phyloP scores from a whole-genome alignment of 2,113 vertebrate species.

The Calonectris borealis region DNA sequence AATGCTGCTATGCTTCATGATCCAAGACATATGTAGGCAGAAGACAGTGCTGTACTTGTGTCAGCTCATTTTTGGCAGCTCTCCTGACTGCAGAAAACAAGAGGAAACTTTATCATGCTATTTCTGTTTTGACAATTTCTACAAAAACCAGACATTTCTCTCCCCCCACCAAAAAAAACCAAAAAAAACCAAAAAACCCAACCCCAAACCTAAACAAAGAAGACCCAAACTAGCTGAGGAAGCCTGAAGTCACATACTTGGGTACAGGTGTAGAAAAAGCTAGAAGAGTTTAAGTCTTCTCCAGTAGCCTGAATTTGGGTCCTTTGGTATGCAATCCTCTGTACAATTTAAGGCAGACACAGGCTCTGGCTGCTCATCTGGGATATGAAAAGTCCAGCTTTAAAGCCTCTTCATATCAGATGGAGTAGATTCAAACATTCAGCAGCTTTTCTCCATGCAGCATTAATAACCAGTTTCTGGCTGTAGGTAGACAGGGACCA shows the following conservation, averaged over 20 bases:
- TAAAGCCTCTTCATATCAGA: background rate
- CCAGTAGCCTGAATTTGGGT: background rate
- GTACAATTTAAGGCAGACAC: background rate
- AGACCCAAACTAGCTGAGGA: background rate
- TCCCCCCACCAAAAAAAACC: fast-evolving
- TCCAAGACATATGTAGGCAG: slow-evolving; percentile 22
- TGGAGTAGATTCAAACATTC: background rate
- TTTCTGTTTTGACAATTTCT: background rate
- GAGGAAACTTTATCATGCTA: background rate
- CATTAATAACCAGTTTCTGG: background rate
- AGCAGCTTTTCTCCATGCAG: background rate
- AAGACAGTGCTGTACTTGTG: slow-evolving; percentile 1
- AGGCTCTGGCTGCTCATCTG: background rate
- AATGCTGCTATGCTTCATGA: slow-evolving; percentile 35
- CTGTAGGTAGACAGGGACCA: background rate
- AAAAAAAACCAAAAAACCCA: background rate
- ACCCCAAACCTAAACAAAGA: background rate
- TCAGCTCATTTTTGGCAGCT: slow-evolving; percentile 28
- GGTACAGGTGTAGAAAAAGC: background rate
- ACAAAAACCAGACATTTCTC: background rate
- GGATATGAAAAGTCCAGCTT: background rate
- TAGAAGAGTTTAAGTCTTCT: background rate
- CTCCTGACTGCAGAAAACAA: background rate
- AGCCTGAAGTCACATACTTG: background rate
- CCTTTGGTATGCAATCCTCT: background rate